Percentiles rank a stretch among this genome's conserved stretches.
These are phyloP conservation scores for Ophthalmolycus amberensis DNA, from an alignment of 2,113 vertebrate genomes.

Conservation along the genomic window DNA sequence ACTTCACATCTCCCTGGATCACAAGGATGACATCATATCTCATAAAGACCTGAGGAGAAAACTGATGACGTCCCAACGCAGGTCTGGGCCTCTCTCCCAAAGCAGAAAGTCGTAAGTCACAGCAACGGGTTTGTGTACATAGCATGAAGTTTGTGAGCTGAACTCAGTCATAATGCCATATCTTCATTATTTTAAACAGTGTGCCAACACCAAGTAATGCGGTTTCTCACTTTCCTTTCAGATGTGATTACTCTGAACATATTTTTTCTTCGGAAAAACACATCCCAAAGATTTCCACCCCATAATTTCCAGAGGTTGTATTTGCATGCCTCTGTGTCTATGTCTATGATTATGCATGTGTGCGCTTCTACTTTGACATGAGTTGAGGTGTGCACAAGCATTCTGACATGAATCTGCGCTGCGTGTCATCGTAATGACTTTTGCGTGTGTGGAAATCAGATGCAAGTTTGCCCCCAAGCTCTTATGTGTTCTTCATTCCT, in stretches of 20 bases:
- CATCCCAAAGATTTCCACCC: constrained; percentile 35
- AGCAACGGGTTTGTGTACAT: constrained; percentile 4
- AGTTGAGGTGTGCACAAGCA: constrained; percentile 31
- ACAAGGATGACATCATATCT: constrained; percentile 56
- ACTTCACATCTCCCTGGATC: constrained; percentile 59
- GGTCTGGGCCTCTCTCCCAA: constrained; percentile 49
- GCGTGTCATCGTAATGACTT: neutral
- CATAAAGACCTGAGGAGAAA: constrained; percentile 34
- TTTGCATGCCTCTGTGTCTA: constrained; percentile 36
- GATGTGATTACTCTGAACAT: constrained; percentile 37
- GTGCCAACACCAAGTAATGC: constrained; percentile 16
- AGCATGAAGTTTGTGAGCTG: neutral
- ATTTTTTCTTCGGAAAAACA: constrained; percentile 41
- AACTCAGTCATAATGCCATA: constrained; percentile 23
- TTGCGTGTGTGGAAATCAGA: constrained; percentile 26
- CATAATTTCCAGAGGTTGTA: constrained; percentile 41
- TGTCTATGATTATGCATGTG: constrained; percentile 38
- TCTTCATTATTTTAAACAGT: constrained; percentile 41
- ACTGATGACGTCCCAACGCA: constrained; percentile 57
- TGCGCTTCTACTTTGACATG: constrained; percentile 5
- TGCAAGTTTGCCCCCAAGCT: constrained; percentile 23
- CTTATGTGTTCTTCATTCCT: constrained; percentile 34
- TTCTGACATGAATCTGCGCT: constrained; percentile 15
- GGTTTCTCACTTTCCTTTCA: constrained; percentile 35
- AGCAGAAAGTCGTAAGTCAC: constrained; percentile 36